These are phyloP conservation scores for Sylvilagus floridanus DNA, from an alignment of 2,797 vertebrate genomes.

Conservation along the genomic window DNA sequence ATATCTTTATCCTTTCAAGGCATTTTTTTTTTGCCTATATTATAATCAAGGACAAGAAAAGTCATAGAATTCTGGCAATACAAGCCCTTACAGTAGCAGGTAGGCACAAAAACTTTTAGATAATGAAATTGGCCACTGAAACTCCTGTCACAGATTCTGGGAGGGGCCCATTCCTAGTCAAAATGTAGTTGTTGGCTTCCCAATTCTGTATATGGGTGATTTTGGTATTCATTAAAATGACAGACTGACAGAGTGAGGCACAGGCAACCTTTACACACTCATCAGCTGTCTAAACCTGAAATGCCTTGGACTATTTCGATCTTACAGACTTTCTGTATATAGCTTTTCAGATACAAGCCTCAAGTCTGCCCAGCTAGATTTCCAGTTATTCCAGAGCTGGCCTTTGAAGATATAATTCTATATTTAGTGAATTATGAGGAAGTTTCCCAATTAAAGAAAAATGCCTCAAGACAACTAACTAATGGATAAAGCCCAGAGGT, in stretches of 20 bases:
- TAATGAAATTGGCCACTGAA: background rate
- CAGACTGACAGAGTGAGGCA: constrained; percentile 51
- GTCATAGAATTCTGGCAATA: constrained; percentile 50
- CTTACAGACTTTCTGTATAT: constrained; percentile 57
- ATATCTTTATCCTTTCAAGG: constrained; percentile 83
- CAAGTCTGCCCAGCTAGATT: constrained; percentile 50
- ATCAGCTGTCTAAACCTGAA: constrained; percentile 67
- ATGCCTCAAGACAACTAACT: constrained; percentile 9
- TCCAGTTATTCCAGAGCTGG: constrained; percentile 44
- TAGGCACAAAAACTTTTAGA: constrained; percentile 4
- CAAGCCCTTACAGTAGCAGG: background rate
- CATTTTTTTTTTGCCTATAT: constrained; percentile 54
- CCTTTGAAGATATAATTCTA: constrained; percentile 39
- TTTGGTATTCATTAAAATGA: constrained; percentile 72
- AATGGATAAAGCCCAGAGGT: background rate
- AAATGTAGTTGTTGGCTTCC: background rate
- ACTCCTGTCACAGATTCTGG: background rate
- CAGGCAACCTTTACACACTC: constrained; percentile 55
- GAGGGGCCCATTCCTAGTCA: background rate
- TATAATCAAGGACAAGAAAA: constrained; percentile 78
- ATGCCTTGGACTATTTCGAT: constrained; percentile 52
- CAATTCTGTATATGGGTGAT: constrained; percentile 28
- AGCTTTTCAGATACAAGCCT: constrained; percentile 57
- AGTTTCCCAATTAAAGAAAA: constrained; percentile 53
- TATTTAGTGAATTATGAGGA: constrained; percentile 50